phyloP scores from a whole-genome alignment of 2,113 vertebrate species.

The Cyprinodon variegatus region DNA sequence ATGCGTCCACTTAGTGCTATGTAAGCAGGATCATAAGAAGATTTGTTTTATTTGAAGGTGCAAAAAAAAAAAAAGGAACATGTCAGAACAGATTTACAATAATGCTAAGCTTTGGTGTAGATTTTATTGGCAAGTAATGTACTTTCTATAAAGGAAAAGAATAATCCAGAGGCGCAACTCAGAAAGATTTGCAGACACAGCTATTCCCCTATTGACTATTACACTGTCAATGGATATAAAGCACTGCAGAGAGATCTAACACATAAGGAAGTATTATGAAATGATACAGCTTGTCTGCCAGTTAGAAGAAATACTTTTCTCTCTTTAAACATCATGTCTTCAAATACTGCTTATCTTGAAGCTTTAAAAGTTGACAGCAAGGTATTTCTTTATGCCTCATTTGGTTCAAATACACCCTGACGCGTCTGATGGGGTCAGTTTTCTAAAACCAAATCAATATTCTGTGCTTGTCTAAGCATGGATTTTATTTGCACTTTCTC shows the following conservation, averaged over 20 bases:
- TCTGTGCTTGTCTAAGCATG: neutral
- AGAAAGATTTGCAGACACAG: conserved; percentile 5
- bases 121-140: neutral
- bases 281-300: neutral
- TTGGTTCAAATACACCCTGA: neutral
- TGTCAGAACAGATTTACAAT: neutral
- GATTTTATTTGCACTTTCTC: neutral
- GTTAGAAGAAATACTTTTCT: neutral
- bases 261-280: neutral
- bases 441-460: neutral
- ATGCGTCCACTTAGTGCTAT: neutral
- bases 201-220: neutral
- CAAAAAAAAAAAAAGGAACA: neutral
- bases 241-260: neutral
- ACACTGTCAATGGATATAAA: neutral
- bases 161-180: neutral
- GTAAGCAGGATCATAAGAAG: neutral
- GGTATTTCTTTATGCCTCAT: neutral
- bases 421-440: neutral
- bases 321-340: neutral
- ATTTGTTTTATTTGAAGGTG: neutral
- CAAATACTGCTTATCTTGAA: neutral
- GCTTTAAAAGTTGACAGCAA: neutral
- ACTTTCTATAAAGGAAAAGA: neutral
- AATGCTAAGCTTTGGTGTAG: neutral